Conservation (phyloP, 2,113 vertebrate species). For the Leptosomus discolor region DNA sequence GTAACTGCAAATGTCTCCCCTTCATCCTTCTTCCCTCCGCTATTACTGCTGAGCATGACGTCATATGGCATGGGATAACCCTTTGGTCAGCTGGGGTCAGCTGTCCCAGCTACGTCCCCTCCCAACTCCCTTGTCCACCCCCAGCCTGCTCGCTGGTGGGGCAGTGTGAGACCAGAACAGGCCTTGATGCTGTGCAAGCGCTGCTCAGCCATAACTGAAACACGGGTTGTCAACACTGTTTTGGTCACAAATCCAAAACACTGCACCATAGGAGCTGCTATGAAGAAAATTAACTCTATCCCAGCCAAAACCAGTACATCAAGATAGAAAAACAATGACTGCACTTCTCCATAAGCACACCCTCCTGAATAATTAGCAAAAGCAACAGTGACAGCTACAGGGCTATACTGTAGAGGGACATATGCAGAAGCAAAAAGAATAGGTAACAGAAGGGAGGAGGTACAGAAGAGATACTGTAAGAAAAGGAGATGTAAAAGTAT, state of each 20-base stretch:
- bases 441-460: not conserved
- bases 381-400: not conserved
- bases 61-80: not conserved
- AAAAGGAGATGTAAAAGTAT: not conserved
- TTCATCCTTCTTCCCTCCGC: not conserved
- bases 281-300: not conserved
- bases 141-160: not conserved
- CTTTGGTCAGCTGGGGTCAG: not conserved
- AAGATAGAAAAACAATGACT: not conserved
- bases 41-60: not conserved
- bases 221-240: not conserved
- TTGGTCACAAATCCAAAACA: not conserved
- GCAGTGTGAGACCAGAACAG: accelerated
- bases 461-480: not conserved
- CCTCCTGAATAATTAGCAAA: not conserved
- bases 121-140: not conserved
- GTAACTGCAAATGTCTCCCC: accelerated
- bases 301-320: not conserved
- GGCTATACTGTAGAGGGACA: too few relatives aligned
- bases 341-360: not conserved
- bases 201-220: not conserved
- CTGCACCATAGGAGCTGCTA: not conserved
- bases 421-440: not conserved
- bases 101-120: not conserved
- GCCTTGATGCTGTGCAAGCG: not conserved